Conservation (phyloP, 2,888 invertebrate genomes). For the Amaurobius ferox region DNA sequence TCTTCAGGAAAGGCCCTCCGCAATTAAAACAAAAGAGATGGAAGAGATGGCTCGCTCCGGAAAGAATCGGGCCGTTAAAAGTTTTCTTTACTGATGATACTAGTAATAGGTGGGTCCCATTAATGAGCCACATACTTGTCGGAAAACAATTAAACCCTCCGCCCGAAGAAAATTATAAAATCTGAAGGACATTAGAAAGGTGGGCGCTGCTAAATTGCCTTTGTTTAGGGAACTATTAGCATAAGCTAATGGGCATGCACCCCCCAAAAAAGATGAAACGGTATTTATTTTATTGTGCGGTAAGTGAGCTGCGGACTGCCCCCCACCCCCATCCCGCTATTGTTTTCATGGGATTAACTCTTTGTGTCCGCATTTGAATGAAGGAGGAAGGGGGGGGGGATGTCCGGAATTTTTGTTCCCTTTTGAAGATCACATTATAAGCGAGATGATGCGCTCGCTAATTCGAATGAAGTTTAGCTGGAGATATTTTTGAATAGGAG, state of each 20-base stretch:
- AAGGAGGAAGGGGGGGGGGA: not conserved
- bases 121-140: constrained; percentile 70
- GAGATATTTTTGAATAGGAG: constrained; percentile 15
- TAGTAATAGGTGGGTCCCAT: constrained; percentile 66
- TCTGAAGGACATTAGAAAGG: constrained; percentile 66
- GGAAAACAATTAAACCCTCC: constrained; percentile 67
- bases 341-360: constrained; percentile 48
- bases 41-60: constrained; percentile 17
- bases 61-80: constrained; percentile 65
- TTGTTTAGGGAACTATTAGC: constrained; percentile 72
- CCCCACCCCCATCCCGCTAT: not conserved
- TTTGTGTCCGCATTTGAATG: constrained; percentile 49
- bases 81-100: constrained; percentile 63
- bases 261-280: constrained; percentile 58
- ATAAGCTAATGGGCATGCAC: constrained; percentile 62
- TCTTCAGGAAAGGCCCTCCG: constrained; percentile 36
- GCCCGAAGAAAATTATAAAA: constrained; percentile 70
- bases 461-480: not conserved
- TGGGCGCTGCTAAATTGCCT: constrained; percentile 69
- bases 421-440: not conserved
- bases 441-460: constrained; percentile 13
- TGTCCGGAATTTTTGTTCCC: not conserved
- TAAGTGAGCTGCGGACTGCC: constrained; percentile 27
- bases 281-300: constrained; percentile 70
- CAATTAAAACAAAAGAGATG: constrained; percentile 71